A percentile compares a stretch with the other conserved stretches of the same genome.
phyloP scores from a whole-genome alignment of 2,888 invertebrate genomes.

The Thysanoteuthis rhombus region DNA sequence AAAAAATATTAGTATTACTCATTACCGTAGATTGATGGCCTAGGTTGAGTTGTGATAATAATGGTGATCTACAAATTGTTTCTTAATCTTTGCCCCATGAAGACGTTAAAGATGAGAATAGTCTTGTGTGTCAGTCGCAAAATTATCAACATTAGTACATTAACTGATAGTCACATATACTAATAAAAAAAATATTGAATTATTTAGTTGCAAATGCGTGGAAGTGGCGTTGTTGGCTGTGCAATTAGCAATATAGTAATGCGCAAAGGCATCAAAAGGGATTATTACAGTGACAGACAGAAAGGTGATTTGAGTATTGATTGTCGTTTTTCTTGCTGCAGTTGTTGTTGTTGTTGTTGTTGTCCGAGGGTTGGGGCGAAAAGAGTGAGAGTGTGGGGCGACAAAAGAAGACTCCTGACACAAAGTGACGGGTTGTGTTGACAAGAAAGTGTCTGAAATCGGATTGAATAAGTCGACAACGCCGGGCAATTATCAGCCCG shows the following conservation, averaged over 20 bases:
- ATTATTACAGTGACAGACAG: neutral
- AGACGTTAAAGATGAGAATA: neutral
- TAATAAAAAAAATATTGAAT: neutral
- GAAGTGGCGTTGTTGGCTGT: neutral
- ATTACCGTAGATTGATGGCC: too few species aligned
- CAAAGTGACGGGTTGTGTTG: neutral
- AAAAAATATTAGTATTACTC: too few species aligned
- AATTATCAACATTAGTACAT: neutral
- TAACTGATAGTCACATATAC: neutral
- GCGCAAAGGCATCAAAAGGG: neutral
- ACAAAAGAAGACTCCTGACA: neutral
- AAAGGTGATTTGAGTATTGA: too few species aligned
- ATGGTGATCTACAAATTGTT: neutral
- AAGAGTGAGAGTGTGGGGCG: neutral
- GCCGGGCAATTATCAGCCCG: neutral
- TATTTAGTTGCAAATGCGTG: neutral
- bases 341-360: neutral
- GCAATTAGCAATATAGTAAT: neutral
- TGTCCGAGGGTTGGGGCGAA: neutral
- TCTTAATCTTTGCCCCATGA: neutral
- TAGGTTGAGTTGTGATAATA: too few species aligned
- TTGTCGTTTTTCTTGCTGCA: neutral
- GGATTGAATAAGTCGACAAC: neutral
- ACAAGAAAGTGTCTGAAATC: constrained; percentile 12
- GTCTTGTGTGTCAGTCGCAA: neutral